Evolutionary conservation across 2,888 invertebrate species (phyloP).

Genomic region (Ophraella communa): DNA sequence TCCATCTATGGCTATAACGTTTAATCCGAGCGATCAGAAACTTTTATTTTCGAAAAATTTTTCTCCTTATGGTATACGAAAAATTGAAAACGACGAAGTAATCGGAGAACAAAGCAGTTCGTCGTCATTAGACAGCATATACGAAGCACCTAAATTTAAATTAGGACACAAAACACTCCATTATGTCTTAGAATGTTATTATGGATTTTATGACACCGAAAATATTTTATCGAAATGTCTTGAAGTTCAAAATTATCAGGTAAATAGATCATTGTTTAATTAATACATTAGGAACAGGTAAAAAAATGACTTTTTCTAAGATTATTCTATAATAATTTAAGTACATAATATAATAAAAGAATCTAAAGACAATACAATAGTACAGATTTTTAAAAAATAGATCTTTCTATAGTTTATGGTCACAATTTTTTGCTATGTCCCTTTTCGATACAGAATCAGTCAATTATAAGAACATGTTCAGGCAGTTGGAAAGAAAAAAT

Average conservation of each 20-base stretch:
- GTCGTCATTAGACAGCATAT: constrained; percentile 43
- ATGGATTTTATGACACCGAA: constrained; percentile 58
- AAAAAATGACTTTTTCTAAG: too few relatives aligned
- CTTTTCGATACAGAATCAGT: too few relatives aligned
- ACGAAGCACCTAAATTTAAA: constrained; percentile 42
- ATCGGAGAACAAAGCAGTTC: constrained; percentile 17
- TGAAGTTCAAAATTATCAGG: constrained; percentile 54
- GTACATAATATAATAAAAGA: neutral
- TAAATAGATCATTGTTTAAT: neutral
- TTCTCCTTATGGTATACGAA: constrained; percentile 44
- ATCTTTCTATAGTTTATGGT: too few relatives aligned
- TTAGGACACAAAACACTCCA: constrained; percentile 56
- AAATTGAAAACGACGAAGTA: constrained; percentile 42
- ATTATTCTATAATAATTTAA: too few relatives aligned
- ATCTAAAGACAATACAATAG: too few relatives aligned
- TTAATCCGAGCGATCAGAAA: constrained; percentile 52
- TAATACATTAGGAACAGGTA: too few relatives aligned
- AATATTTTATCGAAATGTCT: constrained; percentile 54
- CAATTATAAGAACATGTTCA: too few relatives aligned
- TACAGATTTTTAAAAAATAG: too few relatives aligned
- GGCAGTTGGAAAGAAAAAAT: too few relatives aligned
- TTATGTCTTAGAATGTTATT: constrained; percentile 55
- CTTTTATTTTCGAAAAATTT: constrained; percentile 47
- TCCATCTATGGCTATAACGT: constrained; percentile 58
- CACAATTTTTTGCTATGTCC: too few relatives aligned